Base-by-base conservation (phyloP, 2,797 vertebrate genomes). In the Gadopsis marmoratus region DNA sequence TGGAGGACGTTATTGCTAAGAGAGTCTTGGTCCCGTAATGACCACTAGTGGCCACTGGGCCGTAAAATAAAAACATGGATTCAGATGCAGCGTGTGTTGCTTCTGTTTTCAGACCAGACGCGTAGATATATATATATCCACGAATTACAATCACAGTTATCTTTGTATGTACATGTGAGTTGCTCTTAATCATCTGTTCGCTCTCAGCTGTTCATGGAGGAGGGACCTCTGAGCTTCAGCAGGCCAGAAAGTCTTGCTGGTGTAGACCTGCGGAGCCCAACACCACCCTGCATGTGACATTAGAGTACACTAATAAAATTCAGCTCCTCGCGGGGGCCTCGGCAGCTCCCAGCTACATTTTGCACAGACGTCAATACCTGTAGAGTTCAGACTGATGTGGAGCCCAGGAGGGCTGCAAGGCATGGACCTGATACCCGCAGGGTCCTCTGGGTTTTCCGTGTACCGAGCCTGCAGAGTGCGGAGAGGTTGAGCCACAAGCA, bases 401-500 rank as follows among this genome's bases (percentile, higher is more conserved):
- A 51, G 74, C 33, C 19, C 4, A 7, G 21, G 47, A 56, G 50
- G 48, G 16, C 39, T 10, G 8, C 62, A 35, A 17, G 47, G 31
- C 10, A 10, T 29, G 35, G 48, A 71, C 21, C 50, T 23, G 31
- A 54, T 12, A 23, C 19, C 58, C 56, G 16, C 0, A 0, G 3
- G 14, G 7, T 54, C 33, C 51, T 67, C 65, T 37, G 65, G 50
- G 64, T 54, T 74, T 12, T 66, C 26, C 19, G n/a, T 8, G 21
- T 0, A 31, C 13, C 4, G 60, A 48, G 54, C 29, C 31, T 37
- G 47, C 4, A 33, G 76, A 61, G 39, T 13, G 53, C 62, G n/a
- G 26, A 0, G 43, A 74, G 65, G 56, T 33, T 47, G 75, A 78
- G 78, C 64, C 64, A 16, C 31, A 59, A 37, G 61, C 73, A 53